These are phyloP conservation scores for Parazoanthus darwini DNA, from an alignment of 92 coral and sea anemone species.

Conservation along the genomic window DNA sequence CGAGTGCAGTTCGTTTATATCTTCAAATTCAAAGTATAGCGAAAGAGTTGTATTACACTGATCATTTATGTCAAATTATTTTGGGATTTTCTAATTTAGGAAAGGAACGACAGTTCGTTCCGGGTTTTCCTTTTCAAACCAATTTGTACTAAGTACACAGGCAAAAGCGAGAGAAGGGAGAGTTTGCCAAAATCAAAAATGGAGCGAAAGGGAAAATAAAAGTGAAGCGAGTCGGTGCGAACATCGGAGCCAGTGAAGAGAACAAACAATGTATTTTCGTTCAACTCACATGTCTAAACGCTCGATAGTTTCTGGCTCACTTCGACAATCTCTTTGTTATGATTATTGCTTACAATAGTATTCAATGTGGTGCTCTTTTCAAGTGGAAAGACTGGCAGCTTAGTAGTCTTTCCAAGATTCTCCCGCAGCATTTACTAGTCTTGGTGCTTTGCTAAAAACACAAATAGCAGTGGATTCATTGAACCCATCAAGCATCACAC, in stretches of 20 bases:
- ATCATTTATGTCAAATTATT: slow-evolving; percentile 17
- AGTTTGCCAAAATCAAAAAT: no score
- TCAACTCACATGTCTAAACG: no score
- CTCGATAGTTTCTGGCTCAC: neutral
- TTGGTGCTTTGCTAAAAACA: no score
- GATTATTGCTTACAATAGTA: neutral
- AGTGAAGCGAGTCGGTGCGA: neutral
- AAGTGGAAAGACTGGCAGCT: neutral
- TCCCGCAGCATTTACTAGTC: no score
- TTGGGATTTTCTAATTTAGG: slow-evolving; percentile 41
- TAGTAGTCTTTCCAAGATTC: no score
- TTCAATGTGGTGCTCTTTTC: neutral
- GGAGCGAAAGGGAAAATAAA: no score
- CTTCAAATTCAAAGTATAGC: neutral
- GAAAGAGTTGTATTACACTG: neutral
- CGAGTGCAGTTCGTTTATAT: neutral
- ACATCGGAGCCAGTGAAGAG: neutral
- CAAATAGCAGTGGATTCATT: neutral
- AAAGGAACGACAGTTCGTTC: neutral
- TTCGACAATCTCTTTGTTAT: neutral
- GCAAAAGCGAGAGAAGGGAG: neutral
- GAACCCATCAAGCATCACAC: no score
- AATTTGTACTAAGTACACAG: neutral
- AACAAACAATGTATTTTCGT: no score
- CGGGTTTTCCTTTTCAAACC: slow-evolving; percentile 2